A percentile compares a stretch with the other conserved stretches of the same genome.
Evolutionary conservation across 64 coral and sea anemone species (phyloP).

Genomic region (Orbicella faveolata): DNA sequence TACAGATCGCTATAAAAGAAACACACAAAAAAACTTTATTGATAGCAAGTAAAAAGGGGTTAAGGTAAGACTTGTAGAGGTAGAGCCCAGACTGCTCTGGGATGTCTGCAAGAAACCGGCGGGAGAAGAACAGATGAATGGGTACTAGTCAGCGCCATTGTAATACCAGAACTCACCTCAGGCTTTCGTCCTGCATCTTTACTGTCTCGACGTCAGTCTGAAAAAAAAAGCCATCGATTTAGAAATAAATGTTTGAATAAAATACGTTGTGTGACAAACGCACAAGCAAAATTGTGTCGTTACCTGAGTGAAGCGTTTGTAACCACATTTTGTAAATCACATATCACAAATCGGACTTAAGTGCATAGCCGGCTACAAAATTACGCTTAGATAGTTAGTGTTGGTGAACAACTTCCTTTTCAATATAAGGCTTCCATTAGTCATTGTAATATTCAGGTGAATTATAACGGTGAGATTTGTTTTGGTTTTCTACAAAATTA

Average conservation of each 20-base stretch:
- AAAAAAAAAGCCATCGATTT: neutral
- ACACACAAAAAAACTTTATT: neutral
- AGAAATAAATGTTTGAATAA: neutral
- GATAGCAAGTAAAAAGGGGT: neutral
- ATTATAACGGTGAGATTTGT: too few relatives aligned
- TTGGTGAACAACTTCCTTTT: too few relatives aligned
- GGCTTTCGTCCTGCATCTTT: conserved; percentile 51
- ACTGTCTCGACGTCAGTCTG: conserved; percentile 79
- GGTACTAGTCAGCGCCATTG: neutral
- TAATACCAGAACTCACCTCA: conserved; percentile 29
- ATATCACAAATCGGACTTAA: neutral
- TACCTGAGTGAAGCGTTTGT: too few relatives aligned
- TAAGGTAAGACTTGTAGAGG: too few relatives aligned
- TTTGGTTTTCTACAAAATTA: too few relatives aligned
- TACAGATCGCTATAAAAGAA: conserved; percentile 49
- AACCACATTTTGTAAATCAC: too few relatives aligned
- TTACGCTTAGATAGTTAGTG: too few relatives aligned
- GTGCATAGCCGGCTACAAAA: too few relatives aligned
- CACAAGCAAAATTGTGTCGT: too few relatives aligned
- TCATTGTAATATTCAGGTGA: too few relatives aligned
- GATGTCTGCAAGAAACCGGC: neutral
- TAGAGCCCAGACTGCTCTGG: neutral
- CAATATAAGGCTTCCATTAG: too few relatives aligned
- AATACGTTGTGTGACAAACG: too few relatives aligned
- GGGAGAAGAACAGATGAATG: neutral